Conservation (phyloP, 2,113 vertebrate genomes). For the Ibidorhyncha struthersii region DNA sequence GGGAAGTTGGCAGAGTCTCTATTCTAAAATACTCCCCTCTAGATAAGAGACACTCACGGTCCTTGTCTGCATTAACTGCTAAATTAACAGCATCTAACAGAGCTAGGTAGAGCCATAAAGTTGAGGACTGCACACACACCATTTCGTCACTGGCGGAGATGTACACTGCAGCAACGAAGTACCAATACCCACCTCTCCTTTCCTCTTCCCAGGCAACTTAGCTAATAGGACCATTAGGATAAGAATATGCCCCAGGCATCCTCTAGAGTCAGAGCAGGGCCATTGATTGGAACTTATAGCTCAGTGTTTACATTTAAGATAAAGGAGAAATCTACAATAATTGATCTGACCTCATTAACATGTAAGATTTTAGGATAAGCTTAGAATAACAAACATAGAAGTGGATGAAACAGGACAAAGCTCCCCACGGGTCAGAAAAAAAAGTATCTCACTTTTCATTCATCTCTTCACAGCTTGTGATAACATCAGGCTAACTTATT, state of each 20-base stretch:
- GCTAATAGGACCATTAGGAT: not conserved
- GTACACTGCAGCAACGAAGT: not conserved
- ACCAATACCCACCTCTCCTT: not conserved
- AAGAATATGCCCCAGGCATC: not conserved
- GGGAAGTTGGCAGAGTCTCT: not conserved
- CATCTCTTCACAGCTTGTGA: not conserved
- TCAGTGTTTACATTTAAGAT: not conserved
- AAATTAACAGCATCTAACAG: not conserved
- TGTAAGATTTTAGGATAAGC: not conserved
- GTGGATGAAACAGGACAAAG: not conserved
- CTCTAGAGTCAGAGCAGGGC: not conserved
- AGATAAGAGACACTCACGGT: not conserved
- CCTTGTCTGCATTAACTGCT: not conserved
- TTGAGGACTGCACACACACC: accelerated
- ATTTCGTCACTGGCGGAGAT: not conserved
- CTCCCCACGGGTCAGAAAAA: not conserved
- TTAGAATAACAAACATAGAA: not conserved
- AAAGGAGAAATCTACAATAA: constrained; percentile 7
- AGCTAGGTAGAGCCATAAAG: accelerated
- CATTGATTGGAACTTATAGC: not conserved
- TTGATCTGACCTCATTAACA: not conserved
- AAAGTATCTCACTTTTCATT: not conserved
- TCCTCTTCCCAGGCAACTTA: not conserved
- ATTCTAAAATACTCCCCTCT: not conserved
- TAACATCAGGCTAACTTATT: not conserved